Evolutionary conservation across 2,113 vertebrate genomes (phyloP).

Genomic region (Aspidoscelis tigris): DNA sequence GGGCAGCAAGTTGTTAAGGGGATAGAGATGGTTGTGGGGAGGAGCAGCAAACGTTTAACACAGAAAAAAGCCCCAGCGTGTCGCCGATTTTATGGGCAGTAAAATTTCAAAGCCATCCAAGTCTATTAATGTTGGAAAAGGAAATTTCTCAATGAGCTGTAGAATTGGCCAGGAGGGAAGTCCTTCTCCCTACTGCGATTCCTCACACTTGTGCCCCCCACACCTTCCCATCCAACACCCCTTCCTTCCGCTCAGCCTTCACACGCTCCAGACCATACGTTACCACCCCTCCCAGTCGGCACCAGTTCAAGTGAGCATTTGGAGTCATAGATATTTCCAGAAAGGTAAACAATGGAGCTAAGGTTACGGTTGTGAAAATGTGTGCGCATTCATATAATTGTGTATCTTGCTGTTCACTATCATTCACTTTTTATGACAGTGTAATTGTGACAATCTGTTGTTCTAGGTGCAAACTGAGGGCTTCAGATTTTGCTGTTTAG

Average conservation of each 20-base stretch:
- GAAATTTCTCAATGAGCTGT: constrained; percentile 81
- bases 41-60: constrained; percentile 63
- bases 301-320: constrained; percentile 23
- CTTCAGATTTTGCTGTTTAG: not conserved
- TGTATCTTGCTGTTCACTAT: not conserved
- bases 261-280: constrained; percentile 37
- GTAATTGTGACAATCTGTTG: not conserved
- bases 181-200: constrained; percentile 74
- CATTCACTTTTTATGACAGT: no score
- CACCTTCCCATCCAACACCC: constrained; percentile 35
- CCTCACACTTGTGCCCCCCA: constrained; percentile 74
- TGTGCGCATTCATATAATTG: not conserved
- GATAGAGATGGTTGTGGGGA: constrained; percentile 40
- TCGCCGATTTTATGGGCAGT: constrained; percentile 92
- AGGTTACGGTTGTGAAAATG: not conserved
- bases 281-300: not conserved
- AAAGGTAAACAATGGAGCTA: not conserved
- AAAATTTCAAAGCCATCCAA: constrained; percentile 92
- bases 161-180: constrained; percentile 74
- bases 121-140: constrained; percentile 85
- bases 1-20: constrained; percentile 20
- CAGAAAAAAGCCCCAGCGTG: constrained; percentile 72
- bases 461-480: not conserved
- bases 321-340: constrained; percentile 7
- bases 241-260: constrained; percentile 54